Evolutionary conservation across 2,797 vertebrate species (phyloP).

Genomic region (Malacoctenus gilli): DNA sequence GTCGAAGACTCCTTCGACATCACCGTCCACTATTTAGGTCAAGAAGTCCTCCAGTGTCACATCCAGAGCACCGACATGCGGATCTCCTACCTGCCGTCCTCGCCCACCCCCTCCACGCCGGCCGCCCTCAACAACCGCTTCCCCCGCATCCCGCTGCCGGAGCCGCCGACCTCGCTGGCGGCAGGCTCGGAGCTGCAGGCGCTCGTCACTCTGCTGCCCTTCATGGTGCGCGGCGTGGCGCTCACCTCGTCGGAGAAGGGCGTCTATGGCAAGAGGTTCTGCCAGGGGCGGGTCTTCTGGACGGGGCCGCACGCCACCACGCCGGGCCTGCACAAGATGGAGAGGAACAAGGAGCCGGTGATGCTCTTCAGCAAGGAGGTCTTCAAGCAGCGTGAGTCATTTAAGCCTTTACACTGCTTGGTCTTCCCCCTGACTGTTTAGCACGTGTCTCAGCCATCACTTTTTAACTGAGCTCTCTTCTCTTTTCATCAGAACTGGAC

Average conservation of each 20-base stretch:
- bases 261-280: conserved; percentile 83
- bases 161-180: conserved; percentile 70
- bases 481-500: conserved; percentile 72
- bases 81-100: conserved; percentile 73
- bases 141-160: conserved; percentile 74
- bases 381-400: conserved; percentile 79
- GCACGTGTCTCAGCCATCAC: no score
- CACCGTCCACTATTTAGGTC: conserved; percentile 80
- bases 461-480: neutral
- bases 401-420: no score
- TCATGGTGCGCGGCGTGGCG: conserved; percentile 83
- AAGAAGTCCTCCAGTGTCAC: conserved; percentile 66
- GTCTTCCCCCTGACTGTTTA: no score
- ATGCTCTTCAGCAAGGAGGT: conserved; percentile 79
- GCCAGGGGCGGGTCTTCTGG: conserved; percentile 86
- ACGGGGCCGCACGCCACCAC: conserved; percentile 70
- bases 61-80: conserved; percentile 78
- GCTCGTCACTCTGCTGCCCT: conserved; percentile 78
- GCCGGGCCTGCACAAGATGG: conserved; percentile 75
- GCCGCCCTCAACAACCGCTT: conserved; percentile 47
- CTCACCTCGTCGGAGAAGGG: conserved; percentile 81
- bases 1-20: conserved; percentile 80
- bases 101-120: conserved; percentile 44
- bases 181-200: conserved; percentile 60
- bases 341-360: conserved; percentile 66